Evolutionary conservation across 2,797 vertebrate genomes (phyloP).

Genomic region (Cyprinella venusta): DNA sequence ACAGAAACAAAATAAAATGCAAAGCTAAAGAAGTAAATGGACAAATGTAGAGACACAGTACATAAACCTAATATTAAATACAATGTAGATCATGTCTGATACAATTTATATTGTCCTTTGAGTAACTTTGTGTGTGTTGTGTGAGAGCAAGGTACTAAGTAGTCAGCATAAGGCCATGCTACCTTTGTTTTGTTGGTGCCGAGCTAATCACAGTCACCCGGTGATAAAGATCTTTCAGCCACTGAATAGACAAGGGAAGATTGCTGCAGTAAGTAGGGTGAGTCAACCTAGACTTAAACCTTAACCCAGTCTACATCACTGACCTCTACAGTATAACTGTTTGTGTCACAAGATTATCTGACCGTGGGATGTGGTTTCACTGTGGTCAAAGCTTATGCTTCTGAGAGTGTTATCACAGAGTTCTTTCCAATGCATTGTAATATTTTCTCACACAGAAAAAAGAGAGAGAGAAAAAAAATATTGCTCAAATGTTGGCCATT

Average conservation of each 20-base stretch:
- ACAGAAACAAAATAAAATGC: not conserved
- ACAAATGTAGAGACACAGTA: conserved; percentile 64
- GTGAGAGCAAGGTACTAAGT: conserved; percentile 72
- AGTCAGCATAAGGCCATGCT: conserved; percentile 73
- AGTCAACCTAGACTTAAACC: conserved; percentile 19
- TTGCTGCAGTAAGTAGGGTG: conserved; percentile 28
- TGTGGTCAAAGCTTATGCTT: conserved; percentile 4
- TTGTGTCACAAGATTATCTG: not conserved
- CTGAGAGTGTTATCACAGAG: not conserved
- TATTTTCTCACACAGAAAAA: not conserved
- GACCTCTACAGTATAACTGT: not conserved
- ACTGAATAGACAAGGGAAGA: conserved; percentile 64
- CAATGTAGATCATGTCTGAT: not conserved
- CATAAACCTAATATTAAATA: conserved; percentile 42
- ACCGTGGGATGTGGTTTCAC: conserved; percentile 3
- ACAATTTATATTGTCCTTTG: not conserved
- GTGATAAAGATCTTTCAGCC: conserved; percentile 71
- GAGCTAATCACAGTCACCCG: conserved; percentile 69
- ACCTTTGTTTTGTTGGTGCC: conserved; percentile 74
- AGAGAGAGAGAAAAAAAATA: not conserved
- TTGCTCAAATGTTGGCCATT: not conserved
- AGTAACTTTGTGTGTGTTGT: conserved; percentile 56
- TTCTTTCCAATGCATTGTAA: not conserved
- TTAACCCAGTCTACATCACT: conserved; percentile 3
- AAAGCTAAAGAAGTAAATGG: not conserved